phyloP scores from a whole-genome alignment of 2,888 invertebrate genomes.

The Ypsolopha scabrella region DNA sequence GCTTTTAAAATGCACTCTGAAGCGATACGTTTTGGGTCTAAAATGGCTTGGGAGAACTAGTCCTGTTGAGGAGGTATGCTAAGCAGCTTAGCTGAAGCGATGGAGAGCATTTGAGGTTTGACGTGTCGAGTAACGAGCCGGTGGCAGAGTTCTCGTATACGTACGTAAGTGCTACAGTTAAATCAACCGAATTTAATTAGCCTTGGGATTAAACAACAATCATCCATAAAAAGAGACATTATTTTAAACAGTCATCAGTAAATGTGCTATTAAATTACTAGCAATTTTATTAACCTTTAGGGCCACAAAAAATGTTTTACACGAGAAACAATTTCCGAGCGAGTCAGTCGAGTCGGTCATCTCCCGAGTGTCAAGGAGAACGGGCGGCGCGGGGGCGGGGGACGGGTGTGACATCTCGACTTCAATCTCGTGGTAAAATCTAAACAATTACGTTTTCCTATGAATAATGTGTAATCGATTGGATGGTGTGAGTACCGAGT shows the following conservation, averaged over 20 bases:
- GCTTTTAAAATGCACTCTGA: slow-evolving; percentile 18
- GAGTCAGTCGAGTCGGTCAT: not conserved
- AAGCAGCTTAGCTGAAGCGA: slow-evolving; percentile 57
- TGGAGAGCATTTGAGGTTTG: slow-evolving; percentile 48
- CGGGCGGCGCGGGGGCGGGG: not conserved
- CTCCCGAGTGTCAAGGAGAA: slow-evolving; percentile 1
- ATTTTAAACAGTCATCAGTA: too few species aligned
- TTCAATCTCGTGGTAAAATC: slow-evolving; percentile 6
- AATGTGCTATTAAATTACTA: too few species aligned
- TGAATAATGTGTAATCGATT: slow-evolving; percentile 23
- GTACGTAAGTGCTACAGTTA: not conserved
- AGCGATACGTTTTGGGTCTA: slow-evolving; percentile 18
- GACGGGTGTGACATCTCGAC: not conserved
- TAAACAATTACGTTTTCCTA: slow-evolving; percentile 9
- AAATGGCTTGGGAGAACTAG: slow-evolving; percentile 15
- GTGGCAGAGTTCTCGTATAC: slow-evolving; percentile 17
- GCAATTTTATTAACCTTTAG: too few species aligned
- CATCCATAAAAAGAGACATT: too few species aligned
- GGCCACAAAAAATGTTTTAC: too few species aligned
- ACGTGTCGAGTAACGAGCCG: slow-evolving; percentile 50
- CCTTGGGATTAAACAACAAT: slow-evolving; percentile 8
- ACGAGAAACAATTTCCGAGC: not conserved
- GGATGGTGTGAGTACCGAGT: slow-evolving; percentile 23
- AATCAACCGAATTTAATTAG: slow-evolving; percentile 4
- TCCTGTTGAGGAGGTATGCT: slow-evolving; percentile 32